Evolutionary conservation across 2,797 vertebrate genomes (phyloP), one percentile per base, ranked within the genome.

Genomic region (Paguma larvata): DNA sequence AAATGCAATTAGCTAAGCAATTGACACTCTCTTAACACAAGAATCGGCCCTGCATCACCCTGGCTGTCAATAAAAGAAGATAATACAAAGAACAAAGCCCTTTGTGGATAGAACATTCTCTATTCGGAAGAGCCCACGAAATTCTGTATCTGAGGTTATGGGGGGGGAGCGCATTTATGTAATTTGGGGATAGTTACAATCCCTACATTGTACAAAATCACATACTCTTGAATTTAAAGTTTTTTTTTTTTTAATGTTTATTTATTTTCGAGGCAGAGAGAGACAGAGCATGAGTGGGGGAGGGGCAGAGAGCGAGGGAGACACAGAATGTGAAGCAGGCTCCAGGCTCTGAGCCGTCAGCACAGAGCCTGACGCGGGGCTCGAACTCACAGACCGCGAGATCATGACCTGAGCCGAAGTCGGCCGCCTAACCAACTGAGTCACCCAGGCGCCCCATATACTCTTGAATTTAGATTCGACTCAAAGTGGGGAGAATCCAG

Each of bases 1-100:
- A 94, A 90, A 72, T 34, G 78, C 27, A 70, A 92, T 92, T 92
- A 83, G 86, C 75, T 80, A 68, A 94, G 72, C 73, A 92, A 92
- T 63, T 80, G 75, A 95, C 53, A 51, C 56, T 85, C 62, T 97
- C 86, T 73, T 89, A 80, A 91, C 80, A 82, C 11, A 53, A 18
- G 30, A 77, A 85, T 34, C 21, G 19, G 75, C 70, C 62, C 41
- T 41, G 25, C 6, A n/a, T 91, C 75, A 82, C 34, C 79, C 85
- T 27, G 83, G 62, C 89, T 90, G 44, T 92, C 89, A 93, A 78
- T 93, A 46, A 96, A 91, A 80, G 82, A 82, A 93, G 21, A 48
- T 30, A 84, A 96, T 75, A 70, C 82, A 51, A 62, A 85, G 85
- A 87, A 41, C 30, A 91, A 93, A 95, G 48, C 12, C 63, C 32